Base-by-base conservation (phyloP, 2,113 vertebrate genomes). In the Plecturocebus donacophilus region DNA sequence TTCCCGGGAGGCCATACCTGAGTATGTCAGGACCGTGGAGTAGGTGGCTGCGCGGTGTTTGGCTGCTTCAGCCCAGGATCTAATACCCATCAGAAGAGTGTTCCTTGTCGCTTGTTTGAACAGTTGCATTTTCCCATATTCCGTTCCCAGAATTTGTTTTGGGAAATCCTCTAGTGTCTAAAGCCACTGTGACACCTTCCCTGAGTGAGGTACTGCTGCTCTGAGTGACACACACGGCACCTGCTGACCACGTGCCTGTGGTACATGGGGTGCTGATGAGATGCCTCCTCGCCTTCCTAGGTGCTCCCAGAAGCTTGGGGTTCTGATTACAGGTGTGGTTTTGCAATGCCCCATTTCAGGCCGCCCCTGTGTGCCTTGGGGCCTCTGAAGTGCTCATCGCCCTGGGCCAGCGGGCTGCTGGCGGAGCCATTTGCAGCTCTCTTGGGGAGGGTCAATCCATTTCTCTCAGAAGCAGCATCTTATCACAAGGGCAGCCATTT, bases 71-170 rank as follows among this genome's bases (percentile, higher is more conserved):
- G 79, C 70, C 17, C 32, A 16, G 76, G 4, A 23, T 30, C 70
- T n/a, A 3, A 4, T 20, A 12, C 77, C 58, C 8, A 1, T 40
- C 17, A 21, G n/a, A 40, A 45, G 8, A 56, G 56, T 3, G 0
- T 8, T 52, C 27, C 3, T 80, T 5, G 0, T 19, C 0, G 0
- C 3, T 2, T 30, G 8, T 40, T 21, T 16, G 76, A 76, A 61
- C 4, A 6, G 0, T 52, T 47, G 27, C 3, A 0, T 49, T 32
- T 61, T 17, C 38, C 25, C 25, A 0, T 9, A 0, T 45, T 58
- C 58, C 32, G 17, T 90, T 88, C 42, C 45, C 35, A 45, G 64
- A 58, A 66, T 70, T 27, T 5, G 16, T 40, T 32, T 21, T 54
- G 25, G 52, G 25, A 9, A 30, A 2, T 4, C 38, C 80, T 94